phyloP scores from a whole-genome alignment of 2,797 vertebrate genomes.

The Lagothrix lagotricha region DNA sequence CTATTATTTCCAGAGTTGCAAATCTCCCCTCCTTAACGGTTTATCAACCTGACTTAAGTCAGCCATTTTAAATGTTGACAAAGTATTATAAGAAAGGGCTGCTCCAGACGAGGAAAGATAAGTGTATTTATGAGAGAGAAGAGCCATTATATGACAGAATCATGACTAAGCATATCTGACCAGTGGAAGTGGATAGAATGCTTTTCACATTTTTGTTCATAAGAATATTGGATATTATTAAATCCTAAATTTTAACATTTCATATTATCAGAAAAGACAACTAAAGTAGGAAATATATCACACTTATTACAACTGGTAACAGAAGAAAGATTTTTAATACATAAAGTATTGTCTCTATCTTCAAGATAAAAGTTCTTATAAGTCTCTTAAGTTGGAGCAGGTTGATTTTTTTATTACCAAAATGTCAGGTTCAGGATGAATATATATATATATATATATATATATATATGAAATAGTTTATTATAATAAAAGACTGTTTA shows the following conservation, averaged over 20 bases:
- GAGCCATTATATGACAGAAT: background rate
- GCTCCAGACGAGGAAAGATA: background rate
- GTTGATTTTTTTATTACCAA: background rate
- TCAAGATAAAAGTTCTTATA: background rate
- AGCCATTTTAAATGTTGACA: constrained; percentile 41
- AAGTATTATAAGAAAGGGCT: constrained; percentile 5
- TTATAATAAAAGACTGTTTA: background rate
- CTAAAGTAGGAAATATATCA: background rate
- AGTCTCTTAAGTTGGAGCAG: background rate
- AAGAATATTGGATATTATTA: background rate
- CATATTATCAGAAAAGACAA: background rate
- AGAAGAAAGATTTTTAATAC: background rate
- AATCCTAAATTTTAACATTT: background rate
- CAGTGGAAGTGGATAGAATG: background rate
- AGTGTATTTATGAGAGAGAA: background rate
- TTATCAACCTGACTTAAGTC: background rate
- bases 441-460: background rate
- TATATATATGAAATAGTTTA: background rate
- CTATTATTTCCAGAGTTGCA: constrained; percentile 54
- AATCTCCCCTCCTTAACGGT: background rate
- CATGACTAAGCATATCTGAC: background rate
- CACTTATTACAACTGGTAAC: background rate
- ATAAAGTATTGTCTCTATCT: background rate
- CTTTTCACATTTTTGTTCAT: constrained; percentile 14
- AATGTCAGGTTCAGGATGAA: background rate